A percentile compares a stretch with the other conserved stretches of the same genome.
phyloP scores from a whole-genome alignment of 2,888 invertebrate species.

The Archaeoteleia sp. region DNA sequence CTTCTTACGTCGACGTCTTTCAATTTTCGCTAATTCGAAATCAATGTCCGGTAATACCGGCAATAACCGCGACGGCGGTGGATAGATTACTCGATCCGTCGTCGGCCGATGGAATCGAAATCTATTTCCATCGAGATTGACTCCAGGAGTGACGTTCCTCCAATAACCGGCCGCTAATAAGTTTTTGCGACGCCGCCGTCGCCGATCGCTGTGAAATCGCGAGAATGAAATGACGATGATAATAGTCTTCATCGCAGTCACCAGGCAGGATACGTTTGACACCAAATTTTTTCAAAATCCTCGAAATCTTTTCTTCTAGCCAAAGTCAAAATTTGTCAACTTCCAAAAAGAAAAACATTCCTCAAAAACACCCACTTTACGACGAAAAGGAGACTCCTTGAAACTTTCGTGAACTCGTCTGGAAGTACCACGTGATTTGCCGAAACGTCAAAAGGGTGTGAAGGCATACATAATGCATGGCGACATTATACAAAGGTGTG shows the following conservation, averaged over 20 bases:
- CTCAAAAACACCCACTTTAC: too few species aligned
- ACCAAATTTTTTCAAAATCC: too few species aligned
- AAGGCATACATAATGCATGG: constrained; percentile 55
- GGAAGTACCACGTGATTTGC: constrained; percentile 53
- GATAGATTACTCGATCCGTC: constrained; percentile 52
- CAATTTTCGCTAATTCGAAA: constrained; percentile 68
- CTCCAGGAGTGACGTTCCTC: constrained; percentile 49
- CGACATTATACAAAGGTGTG: constrained; percentile 54
- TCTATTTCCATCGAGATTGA: constrained; percentile 59
- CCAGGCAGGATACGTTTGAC: too few species aligned
- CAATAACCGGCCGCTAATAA: constrained; percentile 57
- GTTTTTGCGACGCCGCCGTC: constrained; percentile 42
- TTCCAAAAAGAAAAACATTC: too few species aligned
- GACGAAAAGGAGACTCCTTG: too few species aligned
- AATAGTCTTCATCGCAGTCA: too few species aligned
- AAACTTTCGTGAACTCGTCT: constrained; percentile 28
- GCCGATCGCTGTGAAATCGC: constrained; percentile 50
- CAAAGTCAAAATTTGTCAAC: too few species aligned
- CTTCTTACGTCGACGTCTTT: constrained; percentile 47
- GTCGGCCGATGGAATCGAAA: constrained; percentile 34
- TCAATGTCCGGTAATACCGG: constrained; percentile 67
- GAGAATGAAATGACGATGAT: constrained; percentile 19
- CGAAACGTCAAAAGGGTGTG: constrained; percentile 56
- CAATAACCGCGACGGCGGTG: constrained; percentile 48
- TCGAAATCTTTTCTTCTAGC: too few species aligned